A percentile compares a stretch with the other conserved stretches of the same genome.
phyloP scores from a whole-genome alignment of 2,888 invertebrate genomes.

The Deilephila elpenor region DNA sequence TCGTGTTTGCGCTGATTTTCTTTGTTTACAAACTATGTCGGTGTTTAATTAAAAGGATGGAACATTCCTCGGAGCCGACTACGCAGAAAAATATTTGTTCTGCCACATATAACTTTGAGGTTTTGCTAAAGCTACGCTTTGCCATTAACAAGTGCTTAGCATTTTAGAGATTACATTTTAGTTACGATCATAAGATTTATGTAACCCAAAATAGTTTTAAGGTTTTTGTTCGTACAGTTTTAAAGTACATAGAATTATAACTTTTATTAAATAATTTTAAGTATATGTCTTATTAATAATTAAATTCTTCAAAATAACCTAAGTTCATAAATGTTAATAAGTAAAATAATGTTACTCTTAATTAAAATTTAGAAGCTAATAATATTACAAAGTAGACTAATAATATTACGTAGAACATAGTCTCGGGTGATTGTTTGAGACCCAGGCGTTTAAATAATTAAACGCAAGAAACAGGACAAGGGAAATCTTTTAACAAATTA shows the following conservation, averaged over 20 bases:
- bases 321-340: no score
- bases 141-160: no score
- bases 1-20: not conserved
- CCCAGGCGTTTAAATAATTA: not conserved
- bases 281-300: no score
- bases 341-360: no score
- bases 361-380: no score
- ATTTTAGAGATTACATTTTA: no score
- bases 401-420: not conserved
- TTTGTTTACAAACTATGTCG: constrained; percentile 3
- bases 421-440: not conserved
- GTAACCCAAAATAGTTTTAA: no score
- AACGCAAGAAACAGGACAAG: not conserved
- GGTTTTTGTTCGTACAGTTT: no score
- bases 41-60: constrained; percentile 1
- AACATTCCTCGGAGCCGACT: not conserved
- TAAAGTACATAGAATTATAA: no score
- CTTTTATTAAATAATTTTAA: no score
- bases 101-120: not conserved
- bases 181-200: no score
- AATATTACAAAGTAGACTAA: not conserved
- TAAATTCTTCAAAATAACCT: no score
- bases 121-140: not conserved
- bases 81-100: constrained; percentile 4
- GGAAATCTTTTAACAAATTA: constrained; percentile 20